Percentiles rank a stretch among this genome's conserved stretches.
Evolutionary conservation across 2,113 vertebrate genomes (phyloP).

Genomic region (cat (Felis catus)): DNA sequence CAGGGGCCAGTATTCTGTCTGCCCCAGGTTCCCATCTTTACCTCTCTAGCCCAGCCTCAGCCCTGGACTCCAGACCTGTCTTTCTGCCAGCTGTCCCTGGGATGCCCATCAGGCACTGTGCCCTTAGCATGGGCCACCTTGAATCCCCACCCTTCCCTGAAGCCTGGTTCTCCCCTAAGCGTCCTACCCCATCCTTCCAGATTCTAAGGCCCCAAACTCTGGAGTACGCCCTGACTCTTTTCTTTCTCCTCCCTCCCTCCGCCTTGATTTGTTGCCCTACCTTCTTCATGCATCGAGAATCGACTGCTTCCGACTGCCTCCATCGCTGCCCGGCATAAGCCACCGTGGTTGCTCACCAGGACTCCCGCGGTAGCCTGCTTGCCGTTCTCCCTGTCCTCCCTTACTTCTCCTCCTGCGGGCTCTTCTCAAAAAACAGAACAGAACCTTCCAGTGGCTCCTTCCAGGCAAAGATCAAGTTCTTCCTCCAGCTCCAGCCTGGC

Average conservation of each 20-base stretch:
- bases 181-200: background rate
- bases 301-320: background rate
- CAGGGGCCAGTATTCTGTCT: background rate
- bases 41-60: background rate
- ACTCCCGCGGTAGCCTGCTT: accelerated
- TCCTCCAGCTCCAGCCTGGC: background rate
- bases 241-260: background rate
- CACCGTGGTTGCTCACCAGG: background rate
- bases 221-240: background rate
- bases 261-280: background rate
- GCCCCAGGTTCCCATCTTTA: accelerated
- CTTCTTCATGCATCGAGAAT: background rate
- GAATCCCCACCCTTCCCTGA: background rate
- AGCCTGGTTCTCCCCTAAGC: background rate
- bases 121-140: accelerated
- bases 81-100: too few species aligned
- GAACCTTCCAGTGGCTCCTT: background rate
- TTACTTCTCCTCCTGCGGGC: background rate
- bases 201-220: background rate
- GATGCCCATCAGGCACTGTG: background rate
- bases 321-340: background rate
- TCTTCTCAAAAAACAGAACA: background rate
- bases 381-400: background rate
- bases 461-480: background rate
- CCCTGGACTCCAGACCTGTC: background rate